Evolutionary conservation across 2,113 vertebrate genomes (phyloP), one percentile per base, ranked within the genome.

Genomic region (Prionailurus viverrinus): DNA sequence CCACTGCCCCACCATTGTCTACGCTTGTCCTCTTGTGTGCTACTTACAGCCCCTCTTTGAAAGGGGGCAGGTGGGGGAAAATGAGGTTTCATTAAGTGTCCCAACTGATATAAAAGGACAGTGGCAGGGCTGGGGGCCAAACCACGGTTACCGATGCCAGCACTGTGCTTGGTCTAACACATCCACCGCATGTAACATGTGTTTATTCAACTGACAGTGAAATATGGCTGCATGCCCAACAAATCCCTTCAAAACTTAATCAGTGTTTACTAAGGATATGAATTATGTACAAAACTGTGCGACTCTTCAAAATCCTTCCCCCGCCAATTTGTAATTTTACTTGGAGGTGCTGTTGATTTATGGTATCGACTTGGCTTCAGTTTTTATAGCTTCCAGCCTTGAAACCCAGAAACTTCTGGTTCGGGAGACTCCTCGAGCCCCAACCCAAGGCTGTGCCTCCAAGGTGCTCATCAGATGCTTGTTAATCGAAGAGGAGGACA

Each of bases 361-460:
- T 0, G 0, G 21, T 3, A 3, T 41, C 5, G 1, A 0, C 7
- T 41, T 21, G 2, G 33, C 27, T 21, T 21, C 4, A 3, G 0
- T 13, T 81, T 15, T 45, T 19, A 2, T 0, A 68, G 21, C 18
- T 29, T 11, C 0, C 0, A 4, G 5, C 45, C 2, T 4, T 41
- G 55, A 66, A 45, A n/a, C 61, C 21, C 1, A 21, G 65, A 69
- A 18, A 3, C 5, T 5, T 5, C 12, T 33, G 5, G 12, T 4
- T 29, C 33, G 1, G 14, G 18, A 18, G 7, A 58, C 4, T 55
- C n/a, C 58, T 31, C 23, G 6, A n/a, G 58, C 7, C 19, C n/a
- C 36, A 2, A 1, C 25, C 61, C 11, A 31, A 39, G 25, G 7
- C 29, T 16, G 39, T 7, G 0, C 16, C 3, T 1, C 18, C 2